A percentile compares a stretch with the other conserved stretches of the same genome.
phyloP scores from a whole-genome alignment of 2,797 vertebrate species.

The Perodicticus potto region DNA sequence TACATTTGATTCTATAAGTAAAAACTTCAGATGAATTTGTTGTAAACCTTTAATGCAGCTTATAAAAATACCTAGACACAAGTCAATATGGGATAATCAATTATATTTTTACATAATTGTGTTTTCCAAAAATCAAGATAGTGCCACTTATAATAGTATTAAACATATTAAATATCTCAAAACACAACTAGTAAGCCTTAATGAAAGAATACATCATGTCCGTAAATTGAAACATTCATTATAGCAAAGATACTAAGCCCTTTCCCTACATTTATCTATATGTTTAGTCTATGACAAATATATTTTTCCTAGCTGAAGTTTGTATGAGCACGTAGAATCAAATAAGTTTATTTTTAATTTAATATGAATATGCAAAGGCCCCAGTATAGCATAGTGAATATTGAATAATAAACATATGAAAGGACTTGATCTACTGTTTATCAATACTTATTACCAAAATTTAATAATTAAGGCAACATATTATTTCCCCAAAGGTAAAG shows the following conservation, averaged over 20 bases:
- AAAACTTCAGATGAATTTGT: not conserved
- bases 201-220: not conserved
- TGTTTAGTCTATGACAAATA: not conserved
- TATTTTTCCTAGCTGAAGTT: not conserved
- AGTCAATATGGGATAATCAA: not conserved
- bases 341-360: not conserved
- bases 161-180: not conserved
- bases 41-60: not conserved
- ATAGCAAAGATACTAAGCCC: not conserved
- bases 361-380: not conserved
- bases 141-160: not conserved
- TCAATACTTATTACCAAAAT: not conserved
- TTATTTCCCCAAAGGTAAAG: not conserved
- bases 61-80: not conserved
- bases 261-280: not conserved
- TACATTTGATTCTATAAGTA: not conserved
- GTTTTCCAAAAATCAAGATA: not conserved
- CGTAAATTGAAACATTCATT: not conserved
- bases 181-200: not conserved
- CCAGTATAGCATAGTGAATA: not conserved
- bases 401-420: not conserved
- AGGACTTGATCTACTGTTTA: not conserved
- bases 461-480: not conserved
- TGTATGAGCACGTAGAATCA: not conserved
- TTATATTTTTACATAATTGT: not conserved